Evolutionary conservation across 2,797 vertebrate species (phyloP), one percentile per base, ranked within the genome.

Genomic region (Pangasius krempfi): DNA sequence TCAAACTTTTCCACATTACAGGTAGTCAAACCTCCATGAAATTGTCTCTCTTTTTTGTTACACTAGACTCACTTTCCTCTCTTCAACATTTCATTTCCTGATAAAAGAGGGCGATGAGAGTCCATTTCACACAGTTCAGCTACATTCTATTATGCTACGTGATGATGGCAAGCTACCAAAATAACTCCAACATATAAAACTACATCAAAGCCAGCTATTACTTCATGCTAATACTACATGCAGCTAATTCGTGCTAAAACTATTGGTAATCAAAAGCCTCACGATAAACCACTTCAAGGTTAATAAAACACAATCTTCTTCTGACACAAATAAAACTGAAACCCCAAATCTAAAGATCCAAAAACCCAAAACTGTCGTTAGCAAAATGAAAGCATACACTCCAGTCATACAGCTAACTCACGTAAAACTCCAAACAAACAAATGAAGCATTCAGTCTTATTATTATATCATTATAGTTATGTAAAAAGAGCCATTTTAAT

Each of bases 1-100:
- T 91, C 87, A 88, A 90, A 91, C 89, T 81, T 92, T 91, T 88
- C 88, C 88, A 88, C 88, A 86, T 88, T 85, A 87, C 87, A 90
- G 89, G 84, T 90, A 85, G 73, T 91, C 89, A 91, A 89, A 88
- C 84, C 85, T 88, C 85, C 86, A 88, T 87, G 14, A 91, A 92
- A 91, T 89, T 89, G 86, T 89, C 86, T 88, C 56, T 89, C 50
- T 64, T 78, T 86, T 87, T 64, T 76, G 85, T 56, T 83, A 68
- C 81, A 81, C 27, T 54, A 64, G 27, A 33, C 87, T 70, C 86
- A 56, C 70, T 89, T 85, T 85, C 72, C 81, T 73, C 88, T 86
- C 84, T 30, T 86, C 60, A 7, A 50, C 66, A 50, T 90, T 85
- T 90, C 84, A 89, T 81, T 89, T 90, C 84, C 85, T 86, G 88